Evolutionary conservation across 2,113 vertebrate species (phyloP).

Genomic region (Canis aureus): DNA sequence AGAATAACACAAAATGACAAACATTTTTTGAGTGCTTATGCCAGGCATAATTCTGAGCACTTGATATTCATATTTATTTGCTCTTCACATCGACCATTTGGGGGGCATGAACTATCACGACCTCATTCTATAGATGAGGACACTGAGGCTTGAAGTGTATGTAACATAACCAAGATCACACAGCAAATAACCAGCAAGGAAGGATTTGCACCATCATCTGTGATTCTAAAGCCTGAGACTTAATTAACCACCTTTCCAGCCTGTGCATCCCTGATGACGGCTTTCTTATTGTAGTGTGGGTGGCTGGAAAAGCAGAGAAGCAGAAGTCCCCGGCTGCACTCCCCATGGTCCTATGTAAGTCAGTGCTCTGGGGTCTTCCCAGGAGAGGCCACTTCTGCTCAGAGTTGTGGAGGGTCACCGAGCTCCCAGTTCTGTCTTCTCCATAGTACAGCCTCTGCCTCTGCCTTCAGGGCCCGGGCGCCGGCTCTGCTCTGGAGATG

Average conservation of each 20-base stretch:
- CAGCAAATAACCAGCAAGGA: background rate
- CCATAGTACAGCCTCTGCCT: fast-evolving
- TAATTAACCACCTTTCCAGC: fast-evolving
- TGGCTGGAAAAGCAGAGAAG: background rate
- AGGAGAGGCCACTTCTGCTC: background rate
- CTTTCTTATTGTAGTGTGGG: background rate
- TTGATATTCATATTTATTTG: background rate
- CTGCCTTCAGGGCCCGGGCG: fast-evolving
- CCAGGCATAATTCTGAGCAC: background rate
- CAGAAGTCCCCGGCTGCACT: background rate
- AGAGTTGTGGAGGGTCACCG: too few relatives aligned
- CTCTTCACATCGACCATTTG: background rate
- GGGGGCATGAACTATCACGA: background rate
- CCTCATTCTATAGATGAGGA: background rate
- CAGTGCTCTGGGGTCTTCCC: too few relatives aligned
- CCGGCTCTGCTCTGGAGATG: background rate
- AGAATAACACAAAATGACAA: background rate
- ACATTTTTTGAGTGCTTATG: background rate
- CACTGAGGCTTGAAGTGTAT: background rate
- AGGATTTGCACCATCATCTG: background rate
- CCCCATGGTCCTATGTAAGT: background rate
- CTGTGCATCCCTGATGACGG: fast-evolving
- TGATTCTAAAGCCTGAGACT: background rate
- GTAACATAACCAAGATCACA: background rate
- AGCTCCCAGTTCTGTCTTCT: background rate